Evolutionary conservation across 2,888 invertebrate genomes (phyloP), one percentile per base, ranked within the genome.

Genomic region (Amphimallon solstitiale): DNA sequence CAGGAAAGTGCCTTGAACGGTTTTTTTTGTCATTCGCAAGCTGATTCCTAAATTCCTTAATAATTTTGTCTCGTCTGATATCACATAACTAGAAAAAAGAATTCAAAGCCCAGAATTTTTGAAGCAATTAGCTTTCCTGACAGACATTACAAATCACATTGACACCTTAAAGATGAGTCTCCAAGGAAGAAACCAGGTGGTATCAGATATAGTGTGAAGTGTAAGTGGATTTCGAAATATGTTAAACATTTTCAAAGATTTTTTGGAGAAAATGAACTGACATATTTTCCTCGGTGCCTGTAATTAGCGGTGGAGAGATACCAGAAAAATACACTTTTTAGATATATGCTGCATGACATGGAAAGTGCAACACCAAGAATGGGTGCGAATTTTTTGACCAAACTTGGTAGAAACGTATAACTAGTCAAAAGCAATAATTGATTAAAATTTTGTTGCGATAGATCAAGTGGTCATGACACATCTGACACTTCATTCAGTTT

Each of bases 1-100:
- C 66, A 59, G 68, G 63, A 45, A 69, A 68, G 51, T 68, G 68
- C 45, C 49, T 69, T 21, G 52, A 68, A 52, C 54, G 62, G 38
- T 70, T 70, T 60, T 64, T 68, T 54, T n/a, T n/a, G 60, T 43
- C 49, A 56, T 62, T 15, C 43, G 66, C 56, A 67, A 68, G 35
- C 45, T 65, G 60, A 63, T 68, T 60, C 61, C 45, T 37, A 40
- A 21, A 35, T 68, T 67, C 62, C 65, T 60, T n/a, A 51, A 63
- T 52, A 40, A 43, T 12, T 43, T 12, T 14, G 43, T 63, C 14
- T 29, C 38, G n/a, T 52, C 51, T 43, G 52, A 63, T 14, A 63
- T 23, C 5, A 43, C 40, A n/a, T 12, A 63, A 63, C 23, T 63
- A n/a, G n/a, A 49, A 35, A 38, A 49, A 10, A 35, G 37, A 19